Percentiles rank a stretch among this genome's conserved stretches.
These are phyloP conservation scores for Pedetes capensis DNA, from an alignment of 2,113 vertebrate species.

Conservation along the genomic window DNA sequence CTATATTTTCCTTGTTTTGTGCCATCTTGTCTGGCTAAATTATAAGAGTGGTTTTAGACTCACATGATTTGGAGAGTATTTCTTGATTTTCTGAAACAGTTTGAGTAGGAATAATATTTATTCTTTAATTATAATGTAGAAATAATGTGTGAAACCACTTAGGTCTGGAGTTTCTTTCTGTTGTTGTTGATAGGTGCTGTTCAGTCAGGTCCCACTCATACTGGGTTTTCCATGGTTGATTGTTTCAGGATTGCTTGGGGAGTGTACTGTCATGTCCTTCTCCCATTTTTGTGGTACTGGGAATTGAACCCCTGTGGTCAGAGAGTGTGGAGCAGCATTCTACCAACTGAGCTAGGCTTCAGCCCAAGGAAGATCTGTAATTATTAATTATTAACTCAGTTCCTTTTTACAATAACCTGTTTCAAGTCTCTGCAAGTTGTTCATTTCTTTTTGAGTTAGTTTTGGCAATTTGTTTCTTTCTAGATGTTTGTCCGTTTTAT, in stretches of 20 bases:
- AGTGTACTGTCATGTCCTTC: no score
- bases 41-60: not conserved
- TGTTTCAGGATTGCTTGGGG: no score
- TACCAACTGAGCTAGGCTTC: no score
- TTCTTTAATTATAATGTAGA: not conserved
- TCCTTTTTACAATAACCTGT: not conserved
- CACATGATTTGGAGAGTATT: not conserved
- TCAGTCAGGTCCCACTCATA: no score
- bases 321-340: no score
- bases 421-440: not conserved
- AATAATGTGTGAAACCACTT: not conserved
- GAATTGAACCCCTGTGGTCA: no score
- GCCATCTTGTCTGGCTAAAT: not conserved
- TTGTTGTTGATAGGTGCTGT: no score
- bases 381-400: not conserved
- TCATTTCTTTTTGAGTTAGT: not conserved
- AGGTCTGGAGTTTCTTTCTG: not conserved
- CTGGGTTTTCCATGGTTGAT: no score
- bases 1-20: not conserved
- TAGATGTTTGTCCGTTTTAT: not conserved
- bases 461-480: not conserved
- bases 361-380: no score
- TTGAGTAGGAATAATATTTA: not conserved
- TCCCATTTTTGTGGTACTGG: no score
- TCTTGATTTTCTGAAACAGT: not conserved